Evolutionary conservation across 1,140 invertebrate genomes (phyloP).

Genomic region (Nebria ingens): DNA sequence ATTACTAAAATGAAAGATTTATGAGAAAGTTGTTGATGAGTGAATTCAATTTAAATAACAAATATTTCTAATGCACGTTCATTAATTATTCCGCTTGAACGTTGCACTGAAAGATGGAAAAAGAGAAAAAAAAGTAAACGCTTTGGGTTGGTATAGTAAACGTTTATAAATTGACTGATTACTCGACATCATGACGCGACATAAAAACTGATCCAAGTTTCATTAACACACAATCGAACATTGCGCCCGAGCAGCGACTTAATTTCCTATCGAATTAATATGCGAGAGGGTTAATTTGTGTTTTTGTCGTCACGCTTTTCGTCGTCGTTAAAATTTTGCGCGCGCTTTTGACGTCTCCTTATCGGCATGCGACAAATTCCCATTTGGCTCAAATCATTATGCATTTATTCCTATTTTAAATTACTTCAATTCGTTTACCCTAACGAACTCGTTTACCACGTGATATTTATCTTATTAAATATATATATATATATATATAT

Average conservation of each 20-base stretch:
- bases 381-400: neutral
- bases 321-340: conserved; percentile 7
- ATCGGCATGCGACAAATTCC: neutral
- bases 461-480: too few relatives aligned
- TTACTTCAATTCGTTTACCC: neutral
- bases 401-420: neutral
- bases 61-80: conserved; percentile 5
- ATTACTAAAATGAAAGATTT: too few relatives aligned
- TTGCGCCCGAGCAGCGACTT: neutral
- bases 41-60: conserved; percentile 7
- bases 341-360: neutral
- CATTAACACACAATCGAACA: conserved; percentile 8
- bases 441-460: neutral
- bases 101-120: neutral
- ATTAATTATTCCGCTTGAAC: conserved; percentile 2
- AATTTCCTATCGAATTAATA: conserved; percentile 9
- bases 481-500: too few relatives aligned
- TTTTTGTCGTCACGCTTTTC: neutral
- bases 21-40: too few relatives aligned
- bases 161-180: conserved; percentile 8
- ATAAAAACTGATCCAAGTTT: neutral
- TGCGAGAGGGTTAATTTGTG: conserved; percentile 2
- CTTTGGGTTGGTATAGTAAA: neutral
- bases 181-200: neutral
- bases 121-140: neutral